Conservation (phyloP, 2,888 invertebrate genomes). For the Luffia ferchaultella region DNA sequence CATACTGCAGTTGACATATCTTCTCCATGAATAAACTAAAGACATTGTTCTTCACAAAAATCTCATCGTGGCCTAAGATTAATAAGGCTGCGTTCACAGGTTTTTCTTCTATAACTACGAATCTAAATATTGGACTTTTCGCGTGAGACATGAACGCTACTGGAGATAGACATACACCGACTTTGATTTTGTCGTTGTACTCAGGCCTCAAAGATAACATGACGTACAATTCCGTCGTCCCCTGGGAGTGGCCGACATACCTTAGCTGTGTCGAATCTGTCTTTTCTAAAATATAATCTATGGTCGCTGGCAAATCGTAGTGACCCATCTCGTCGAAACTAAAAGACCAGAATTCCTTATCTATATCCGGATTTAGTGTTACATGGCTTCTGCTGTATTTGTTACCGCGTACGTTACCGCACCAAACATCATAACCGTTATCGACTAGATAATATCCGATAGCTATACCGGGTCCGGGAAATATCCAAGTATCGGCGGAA, state of each 20-base stretch:
- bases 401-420: slow-evolving; percentile 65
- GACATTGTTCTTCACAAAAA: slow-evolving; percentile 6
- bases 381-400: slow-evolving; percentile 67
- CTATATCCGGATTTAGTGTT: slow-evolving; percentile 35
- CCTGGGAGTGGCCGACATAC: slow-evolving; percentile 77
- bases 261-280: slow-evolving; percentile 64
- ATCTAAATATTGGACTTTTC: slow-evolving; percentile 20
- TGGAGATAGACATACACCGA: slow-evolving; percentile 63
- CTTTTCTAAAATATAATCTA: slow-evolving; percentile 30
- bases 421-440: slow-evolving; percentile 61
- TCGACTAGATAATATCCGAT: slow-evolving; percentile 50
- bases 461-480: slow-evolving; percentile 22
- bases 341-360: slow-evolving; percentile 57
- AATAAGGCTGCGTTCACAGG: slow-evolving; percentile 35
- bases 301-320: slow-evolving; percentile 74
- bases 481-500: slow-evolving; percentile 35
- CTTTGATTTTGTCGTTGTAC: slow-evolving; percentile 65
- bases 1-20: slow-evolving; percentile 13
- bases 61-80: slow-evolving; percentile 25
- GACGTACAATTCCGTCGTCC: slow-evolving; percentile 67
- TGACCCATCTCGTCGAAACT: slow-evolving; percentile 76
- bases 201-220: slow-evolving; percentile 60
- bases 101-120: slow-evolving; percentile 25
- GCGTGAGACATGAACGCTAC: slow-evolving; percentile 49
- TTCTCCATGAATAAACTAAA: not conserved